A percentile compares a stretch with the other conserved stretches of the same genome.
Conservation (phyloP, 2,113 vertebrate species). For the Hyaena hyaena region DNA sequence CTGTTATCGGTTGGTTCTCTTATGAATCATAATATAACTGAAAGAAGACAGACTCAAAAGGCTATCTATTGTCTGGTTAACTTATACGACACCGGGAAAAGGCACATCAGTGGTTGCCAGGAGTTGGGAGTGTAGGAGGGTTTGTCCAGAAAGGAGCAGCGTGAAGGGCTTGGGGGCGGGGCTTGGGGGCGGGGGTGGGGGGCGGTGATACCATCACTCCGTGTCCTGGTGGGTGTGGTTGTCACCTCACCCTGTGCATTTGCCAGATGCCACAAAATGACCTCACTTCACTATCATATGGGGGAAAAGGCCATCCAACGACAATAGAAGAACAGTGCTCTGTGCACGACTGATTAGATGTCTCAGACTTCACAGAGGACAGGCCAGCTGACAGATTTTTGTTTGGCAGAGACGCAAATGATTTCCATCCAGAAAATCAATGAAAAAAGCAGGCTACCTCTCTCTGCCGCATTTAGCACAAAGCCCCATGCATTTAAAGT, state of each 20-base stretch:
- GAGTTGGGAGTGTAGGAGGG: neutral
- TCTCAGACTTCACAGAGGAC: neutral
- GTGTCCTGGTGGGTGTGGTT: neutral
- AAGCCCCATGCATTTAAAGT: too few relatives aligned
- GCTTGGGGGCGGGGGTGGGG: too few relatives aligned
- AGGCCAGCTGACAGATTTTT: neutral
- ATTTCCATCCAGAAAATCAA: neutral
- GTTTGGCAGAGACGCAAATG: neutral
- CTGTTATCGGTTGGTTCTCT: neutral
- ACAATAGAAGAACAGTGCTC: neutral
- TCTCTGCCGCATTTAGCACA: neutral
- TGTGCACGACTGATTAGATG: neutral
- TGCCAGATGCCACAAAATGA: neutral
- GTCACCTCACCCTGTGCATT: neutral
- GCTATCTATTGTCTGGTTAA: neutral
- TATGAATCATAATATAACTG: neutral
- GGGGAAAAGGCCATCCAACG: neutral
- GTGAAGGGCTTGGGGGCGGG: neutral
- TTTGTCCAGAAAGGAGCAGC: neutral
- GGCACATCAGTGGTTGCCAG: neutral
- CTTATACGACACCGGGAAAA: neutral
- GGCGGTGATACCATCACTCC: accelerated
- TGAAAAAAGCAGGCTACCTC: neutral
- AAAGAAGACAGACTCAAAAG: neutral
- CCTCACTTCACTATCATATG: neutral